Percentiles rank a stretch among this genome's conserved stretches.
These are phyloP conservation scores for Liolophura sinensis DNA, from an alignment of 1,140 invertebrate genomes.

Conservation along the genomic window DNA sequence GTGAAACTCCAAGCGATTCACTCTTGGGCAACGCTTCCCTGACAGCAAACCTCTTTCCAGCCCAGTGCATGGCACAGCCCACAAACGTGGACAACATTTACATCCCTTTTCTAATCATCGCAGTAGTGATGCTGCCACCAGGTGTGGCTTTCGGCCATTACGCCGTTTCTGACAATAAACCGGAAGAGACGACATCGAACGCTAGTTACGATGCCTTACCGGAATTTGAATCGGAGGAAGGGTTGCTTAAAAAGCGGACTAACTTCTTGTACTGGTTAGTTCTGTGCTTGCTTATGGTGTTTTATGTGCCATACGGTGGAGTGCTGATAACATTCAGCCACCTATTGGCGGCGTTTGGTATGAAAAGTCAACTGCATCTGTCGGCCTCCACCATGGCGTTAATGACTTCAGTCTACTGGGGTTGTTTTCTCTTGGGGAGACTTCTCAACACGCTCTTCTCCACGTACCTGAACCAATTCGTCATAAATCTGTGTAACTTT, in stretches of 20 bases:
- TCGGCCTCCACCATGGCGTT: slow-evolving; percentile 6
- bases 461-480: slow-evolving; percentile 4
- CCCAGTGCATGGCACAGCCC: neutral
- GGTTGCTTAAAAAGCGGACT: neutral
- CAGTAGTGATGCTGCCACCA: slow-evolving; percentile 7
- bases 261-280: neutral
- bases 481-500: slow-evolving; percentile 8
- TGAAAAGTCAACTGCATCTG: slow-evolving; percentile 8
- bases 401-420: slow-evolving; percentile 17
- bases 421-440: slow-evolving; percentile 7
- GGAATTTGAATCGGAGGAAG: neutral
- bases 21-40: neutral
- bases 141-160: slow-evolving; percentile 20
- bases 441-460: slow-evolving; percentile 10
- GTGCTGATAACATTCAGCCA: slow-evolving; percentile 12
- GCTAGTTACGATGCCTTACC: neutral
- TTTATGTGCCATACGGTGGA: slow-evolving; percentile 17
- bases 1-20: neutral
- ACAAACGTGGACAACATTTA: neutral
- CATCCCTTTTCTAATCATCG: slow-evolving; percentile 17
- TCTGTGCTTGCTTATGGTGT: slow-evolving; percentile 8
- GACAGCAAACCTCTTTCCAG: neutral
- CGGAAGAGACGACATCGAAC: neutral
- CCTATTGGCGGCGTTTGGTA: slow-evolving; percentile 12
- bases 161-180: slow-evolving; percentile 1